A percentile compares a stretch with the other conserved stretches of the same genome.
Evolutionary conservation across 2,113 vertebrate genomes (phyloP).

Genomic region (Ranitomeya variabilis): DNA sequence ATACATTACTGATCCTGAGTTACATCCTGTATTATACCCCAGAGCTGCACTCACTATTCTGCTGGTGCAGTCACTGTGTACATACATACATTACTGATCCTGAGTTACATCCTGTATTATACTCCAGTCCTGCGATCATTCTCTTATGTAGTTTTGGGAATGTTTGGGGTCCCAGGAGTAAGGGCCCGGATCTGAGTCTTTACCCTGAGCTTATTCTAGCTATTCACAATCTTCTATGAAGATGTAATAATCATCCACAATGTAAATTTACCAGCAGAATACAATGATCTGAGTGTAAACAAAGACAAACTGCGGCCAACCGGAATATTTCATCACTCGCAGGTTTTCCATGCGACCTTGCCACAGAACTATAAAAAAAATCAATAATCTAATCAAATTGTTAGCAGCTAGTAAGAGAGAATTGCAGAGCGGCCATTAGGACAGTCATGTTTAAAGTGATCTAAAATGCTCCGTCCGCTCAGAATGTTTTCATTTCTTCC

Average conservation of each 20-base stretch:
- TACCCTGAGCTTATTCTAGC: not conserved
- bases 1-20: too few relatives aligned
- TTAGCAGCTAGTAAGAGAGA: conserved; percentile 38
- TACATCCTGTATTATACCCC: too few relatives aligned
- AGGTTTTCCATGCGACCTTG: conserved; percentile 26
- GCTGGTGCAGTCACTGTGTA: too few relatives aligned
- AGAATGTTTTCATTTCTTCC: conserved; percentile 45
- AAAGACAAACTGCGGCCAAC: conserved; percentile 40
- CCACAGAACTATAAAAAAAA: conserved; percentile 45
- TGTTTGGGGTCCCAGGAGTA: not conserved
- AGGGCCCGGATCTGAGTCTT: not conserved
- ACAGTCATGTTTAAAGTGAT: conserved; percentile 31
- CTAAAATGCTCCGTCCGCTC: conserved; percentile 18
- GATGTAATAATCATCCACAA: conserved; percentile 23
- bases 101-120: too few relatives aligned
- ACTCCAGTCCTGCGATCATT: too few relatives aligned
- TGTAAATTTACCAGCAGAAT: conserved; percentile 45
- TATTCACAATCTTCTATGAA: not conserved
- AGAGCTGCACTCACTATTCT: too few relatives aligned
- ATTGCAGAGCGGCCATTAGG: conserved; percentile 14
- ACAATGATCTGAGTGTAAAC: conserved; percentile 33
- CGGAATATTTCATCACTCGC: conserved; percentile 31
- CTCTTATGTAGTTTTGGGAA: not conserved
- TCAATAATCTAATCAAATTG: conserved; percentile 56
- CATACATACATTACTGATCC: too few relatives aligned